phyloP scores from a whole-genome alignment of 2,113 vertebrate species.

The Charadrius vociferus region DNA sequence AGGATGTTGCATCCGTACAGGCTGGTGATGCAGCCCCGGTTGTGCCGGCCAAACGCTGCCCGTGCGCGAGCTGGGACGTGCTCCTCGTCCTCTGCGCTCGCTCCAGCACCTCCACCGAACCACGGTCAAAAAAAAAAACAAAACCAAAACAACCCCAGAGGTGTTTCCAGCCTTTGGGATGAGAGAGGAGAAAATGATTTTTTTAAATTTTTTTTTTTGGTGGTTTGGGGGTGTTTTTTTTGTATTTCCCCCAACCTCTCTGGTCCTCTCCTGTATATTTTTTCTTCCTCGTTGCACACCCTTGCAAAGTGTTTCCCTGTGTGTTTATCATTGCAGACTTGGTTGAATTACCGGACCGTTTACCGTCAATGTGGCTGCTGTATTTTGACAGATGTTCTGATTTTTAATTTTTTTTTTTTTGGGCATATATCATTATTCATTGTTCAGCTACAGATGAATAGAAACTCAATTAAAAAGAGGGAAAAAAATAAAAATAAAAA shows the following conservation, averaged over 20 bases:
- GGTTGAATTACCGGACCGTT: neutral
- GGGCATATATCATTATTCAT: conserved; percentile 27
- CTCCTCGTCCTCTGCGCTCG: neutral
- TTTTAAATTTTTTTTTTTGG: neutral
- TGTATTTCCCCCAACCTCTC: neutral
- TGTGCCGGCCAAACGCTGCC: neutral
- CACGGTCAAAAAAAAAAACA: neutral
- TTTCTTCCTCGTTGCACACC: neutral
- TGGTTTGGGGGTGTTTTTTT: neutral
- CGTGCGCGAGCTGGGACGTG: neutral
- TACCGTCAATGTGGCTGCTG: neutral
- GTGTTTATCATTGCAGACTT: conserved; percentile 71
- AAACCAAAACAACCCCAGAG: neutral
- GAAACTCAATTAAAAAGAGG: conserved; percentile 2
- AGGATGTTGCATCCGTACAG: neutral
- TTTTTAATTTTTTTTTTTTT: neutral
- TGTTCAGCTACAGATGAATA: neutral
- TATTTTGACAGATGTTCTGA: conserved; percentile 62
- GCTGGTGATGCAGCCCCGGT: neutral
- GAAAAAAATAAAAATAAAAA: neutral
- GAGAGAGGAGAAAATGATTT: neutral
- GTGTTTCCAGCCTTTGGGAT: neutral
- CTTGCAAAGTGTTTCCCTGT: conserved; percentile 21
- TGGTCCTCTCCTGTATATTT: neutral
- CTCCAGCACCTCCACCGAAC: neutral